Base-by-base conservation (phyloP, 1,140 invertebrate genomes). In the Ctenoplectra terminalis region DNA sequence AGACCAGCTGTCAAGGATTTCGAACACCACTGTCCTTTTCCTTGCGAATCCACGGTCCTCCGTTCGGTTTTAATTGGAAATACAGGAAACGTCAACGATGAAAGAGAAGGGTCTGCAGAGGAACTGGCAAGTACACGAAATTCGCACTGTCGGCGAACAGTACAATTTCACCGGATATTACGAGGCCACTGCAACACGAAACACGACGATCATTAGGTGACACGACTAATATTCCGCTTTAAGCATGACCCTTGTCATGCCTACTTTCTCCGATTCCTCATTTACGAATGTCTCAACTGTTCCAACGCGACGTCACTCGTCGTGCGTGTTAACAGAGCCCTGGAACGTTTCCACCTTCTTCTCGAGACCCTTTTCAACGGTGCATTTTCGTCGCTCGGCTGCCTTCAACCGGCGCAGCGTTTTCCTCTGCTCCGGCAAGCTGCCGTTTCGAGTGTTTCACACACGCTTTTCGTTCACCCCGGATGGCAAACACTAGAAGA, bases 131-230 rank as follows among this genome's bases (percentile, higher is more conserved):
- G 20, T 40, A 2, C 9, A 29, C 52, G n/a, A 1, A n/a, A 37
- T 61, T 48, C 17, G 31, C 9, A 15, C 15, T 7, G 40, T 20
- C 40, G 54, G 7, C 9, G 13, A 23, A 1, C 37, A 23, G 70
- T 20, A 23, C 70, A 58, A 56, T 56, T 46, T 79, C 67, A 17
- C 37, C 17, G 46, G 48, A 37, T 73, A 73, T 46, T 46, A 63
- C 77, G 26, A 29, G 4, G 34, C 15, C 23, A 23, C 26, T 34
- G 43, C 43, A 31, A 9, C 26, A 40, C 52, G 67, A 72, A 46
- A 72, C 43, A 43, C 69, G 70, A 73, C 69, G 77, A 73, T 73
- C 58, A 17, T 80, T 80, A 64, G 37, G 37, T 46, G 77, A 80
- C 69, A 64, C 77, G 58, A 61, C 58, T 80, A 73, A 77, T 77